Base-by-base conservation (phyloP, 2,797 vertebrate genomes). In the Sebastes baramenuke region DNA sequence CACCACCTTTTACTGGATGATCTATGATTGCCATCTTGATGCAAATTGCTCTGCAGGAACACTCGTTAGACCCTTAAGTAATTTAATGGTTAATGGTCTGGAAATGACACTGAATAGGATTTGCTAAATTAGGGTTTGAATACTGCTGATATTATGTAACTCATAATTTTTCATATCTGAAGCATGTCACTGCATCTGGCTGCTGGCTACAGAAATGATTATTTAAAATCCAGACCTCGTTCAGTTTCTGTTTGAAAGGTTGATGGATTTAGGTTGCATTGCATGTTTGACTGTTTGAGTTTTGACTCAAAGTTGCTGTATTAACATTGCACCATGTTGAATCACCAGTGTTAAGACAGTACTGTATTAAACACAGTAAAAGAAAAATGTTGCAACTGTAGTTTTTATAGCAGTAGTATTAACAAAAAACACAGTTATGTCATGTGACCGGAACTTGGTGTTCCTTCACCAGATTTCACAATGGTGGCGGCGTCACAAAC, bases 91-190 rank as follows among this genome's bases (percentile, higher is more conserved):
- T 67, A 71, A 75, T 75, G 24, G 20, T 64, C 14, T 61, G 64
- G 36, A 80, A 79, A 82, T 58, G 10, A 32, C 16, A 27, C 20
- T 60, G n/a, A 83, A 70, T 74, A 27, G n/a, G 13, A 74, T 77
- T 42, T 62, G 20, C 12, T 65, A 32, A 77, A 75, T 69, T 72
- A 58, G 12, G 3, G 4, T n/a, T 20, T 68, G 59, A 75, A 77
- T 56, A 38, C 58, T 67, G 25, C 30, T 42, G 9, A 27, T 29
- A 29, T 67, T 77, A 67, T 70, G 54, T 42, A 70, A 84, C 32
- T 67, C 29, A 38, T 55, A 0, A 22, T 75, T 75, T 61, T 64
- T 75, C 13, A 54, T 56, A 20, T 56, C 34, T 58, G 34, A 76
- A 71, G 8, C 30, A 59, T 32, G 27, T 46, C 29, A 60, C 30